Evolutionary conservation across 2,797 vertebrate species (phyloP), one percentile per base, ranked within the genome.

Genomic region (Hephaestus fuliginosus): DNA sequence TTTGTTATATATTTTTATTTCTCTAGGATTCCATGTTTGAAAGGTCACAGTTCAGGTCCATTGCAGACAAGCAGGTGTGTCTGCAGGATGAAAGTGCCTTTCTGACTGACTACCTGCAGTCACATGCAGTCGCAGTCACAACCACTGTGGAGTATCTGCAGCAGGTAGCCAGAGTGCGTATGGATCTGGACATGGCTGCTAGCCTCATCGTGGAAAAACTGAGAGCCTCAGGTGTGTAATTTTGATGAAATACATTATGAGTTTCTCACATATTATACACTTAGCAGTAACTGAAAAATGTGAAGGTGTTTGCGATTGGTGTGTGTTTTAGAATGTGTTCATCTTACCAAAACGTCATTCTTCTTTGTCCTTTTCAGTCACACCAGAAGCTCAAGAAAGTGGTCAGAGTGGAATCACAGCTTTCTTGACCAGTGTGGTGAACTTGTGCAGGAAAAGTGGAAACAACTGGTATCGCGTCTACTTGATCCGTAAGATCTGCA

Each of bases 401-500:
- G 28, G 25, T 70, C 76, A 63, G 22, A 66, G 56, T 65, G 90
- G 36, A 41, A 76, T 62, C 15, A 5, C 58, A 49, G 63, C 68
- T 17, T 96, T 95, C 89, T 74, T 98, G 82, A 20, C 1, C 20
- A 91, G 88, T 0, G 95, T 96, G 48, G 49, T 74, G 70, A 7
- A 3, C 9, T 89, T 99, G 82, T 98, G 97, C 28, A 15, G 5
- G 4, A 71, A 1, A 0, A 70, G 88, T 33, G 33, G 58, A 12
- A 98, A 98, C 0, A 92, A 96, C 91, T 99, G 98, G 98, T 95
- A 96, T 82, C 84, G 92, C 0, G 92, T 99, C 76, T 99, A 97
- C 91, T 93, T 99, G 74, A 92, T 98, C 53, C 94, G 98, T 63
- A 98, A 95, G 78, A 93, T 97, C 9, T 88, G 94, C 65, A 95